These are phyloP conservation scores for Corythornis cristatus DNA, from an alignment of 2,113 vertebrate species.

Conservation along the genomic window DNA sequence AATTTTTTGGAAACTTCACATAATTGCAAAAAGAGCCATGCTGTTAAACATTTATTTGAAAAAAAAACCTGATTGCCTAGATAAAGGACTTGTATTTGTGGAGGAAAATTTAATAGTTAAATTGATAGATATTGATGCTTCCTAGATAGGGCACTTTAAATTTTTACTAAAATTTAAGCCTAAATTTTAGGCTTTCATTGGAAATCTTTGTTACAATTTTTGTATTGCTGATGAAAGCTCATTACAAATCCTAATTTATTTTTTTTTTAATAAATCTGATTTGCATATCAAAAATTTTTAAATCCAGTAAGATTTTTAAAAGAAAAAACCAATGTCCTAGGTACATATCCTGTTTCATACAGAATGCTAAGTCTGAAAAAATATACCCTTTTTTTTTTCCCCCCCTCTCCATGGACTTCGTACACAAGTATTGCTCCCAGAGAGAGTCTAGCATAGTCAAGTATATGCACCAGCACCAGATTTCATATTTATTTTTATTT, in stretches of 20 bases:
- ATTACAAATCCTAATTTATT: not conserved
- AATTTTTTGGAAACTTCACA: not conserved
- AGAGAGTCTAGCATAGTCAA: not conserved
- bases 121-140: not conserved
- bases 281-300: no score
- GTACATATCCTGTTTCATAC: not conserved
- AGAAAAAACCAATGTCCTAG: no score
- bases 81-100: not conserved
- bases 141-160: not conserved
- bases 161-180: not conserved
- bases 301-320: no score
- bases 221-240: not conserved
- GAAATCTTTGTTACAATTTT: not conserved
- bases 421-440: not conserved
- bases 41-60: not conserved
- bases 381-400: not conserved
- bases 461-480: not conserved
- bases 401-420: not conserved
- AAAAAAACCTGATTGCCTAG: not conserved
- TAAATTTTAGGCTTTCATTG: not conserved
- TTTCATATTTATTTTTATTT: conserved; percentile 46
- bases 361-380: not conserved
- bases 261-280: no score
- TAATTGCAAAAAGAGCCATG: not conserved
- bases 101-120: not conserved